phyloP scores from a whole-genome alignment of 2,888 invertebrate genomes.

The Lithophane socia region DNA sequence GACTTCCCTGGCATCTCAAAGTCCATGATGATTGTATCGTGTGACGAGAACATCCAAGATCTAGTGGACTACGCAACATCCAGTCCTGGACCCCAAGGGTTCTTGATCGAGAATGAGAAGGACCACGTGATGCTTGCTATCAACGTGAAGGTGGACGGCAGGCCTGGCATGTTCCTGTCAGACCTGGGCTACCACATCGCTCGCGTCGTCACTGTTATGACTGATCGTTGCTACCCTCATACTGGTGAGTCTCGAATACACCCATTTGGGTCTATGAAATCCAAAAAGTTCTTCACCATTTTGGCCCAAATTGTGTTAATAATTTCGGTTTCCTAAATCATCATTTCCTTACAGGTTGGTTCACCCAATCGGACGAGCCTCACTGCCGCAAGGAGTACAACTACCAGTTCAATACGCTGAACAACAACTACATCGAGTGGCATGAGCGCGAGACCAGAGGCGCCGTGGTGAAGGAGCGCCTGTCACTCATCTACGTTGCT shows the following conservation, averaged over 20 bases:
- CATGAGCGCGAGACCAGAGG: slow-evolving; percentile 94
- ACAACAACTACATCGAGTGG: slow-evolving; percentile 96
- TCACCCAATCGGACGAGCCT: slow-evolving; percentile 95
- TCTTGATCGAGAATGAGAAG: slow-evolving; percentile 94
- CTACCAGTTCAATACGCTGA: slow-evolving; percentile 93
- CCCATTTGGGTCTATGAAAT: not conserved
- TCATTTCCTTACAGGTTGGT: slow-evolving; percentile 92
- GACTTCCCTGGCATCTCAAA: slow-evolving; percentile 93
- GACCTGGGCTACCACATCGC: slow-evolving; percentile 98
- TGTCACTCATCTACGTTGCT: slow-evolving; percentile 94
- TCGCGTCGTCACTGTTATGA: slow-evolving; percentile 96
- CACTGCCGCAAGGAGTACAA: slow-evolving; percentile 95
- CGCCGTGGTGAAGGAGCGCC: slow-evolving; percentile 91
- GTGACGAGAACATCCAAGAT: slow-evolving; percentile 95
- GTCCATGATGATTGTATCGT: slow-evolving; percentile 94
- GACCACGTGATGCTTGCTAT: slow-evolving; percentile 96
- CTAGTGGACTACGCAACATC: slow-evolving; percentile 91
- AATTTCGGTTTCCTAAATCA: not conserved
- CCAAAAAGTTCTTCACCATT: not conserved
- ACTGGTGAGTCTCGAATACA: slow-evolving; percentile 90
- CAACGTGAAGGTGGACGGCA: slow-evolving; percentile 93
- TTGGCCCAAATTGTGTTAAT: not conserved
- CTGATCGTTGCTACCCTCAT: slow-evolving; percentile 96
- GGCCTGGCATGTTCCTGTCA: slow-evolving; percentile 94
- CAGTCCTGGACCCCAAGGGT: slow-evolving; percentile 90